Evolutionary conservation across 2,113 vertebrate species (phyloP), one percentile per base, ranked within the genome.

Genomic region (Gracilinanus agilis): DNA sequence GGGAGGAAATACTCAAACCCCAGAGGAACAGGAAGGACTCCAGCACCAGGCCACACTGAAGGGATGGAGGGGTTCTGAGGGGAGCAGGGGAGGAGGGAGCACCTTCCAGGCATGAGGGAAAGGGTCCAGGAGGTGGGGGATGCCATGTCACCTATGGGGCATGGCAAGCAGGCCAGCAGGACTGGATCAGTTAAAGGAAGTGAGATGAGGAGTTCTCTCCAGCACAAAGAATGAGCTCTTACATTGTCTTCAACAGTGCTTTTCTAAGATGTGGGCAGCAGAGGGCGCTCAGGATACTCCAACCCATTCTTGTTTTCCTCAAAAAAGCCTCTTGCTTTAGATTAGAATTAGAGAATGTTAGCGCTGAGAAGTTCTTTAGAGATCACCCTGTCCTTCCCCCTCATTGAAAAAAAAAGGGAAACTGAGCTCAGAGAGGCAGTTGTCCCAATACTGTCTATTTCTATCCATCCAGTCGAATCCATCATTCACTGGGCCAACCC

Each of bases 211-310:
- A 75, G 19, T 75, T 19, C 16, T 21, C 1, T 6, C n/a, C 9
- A 83, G n/a, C 21, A 21, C 23, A 83, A 40, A 40, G 34, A 83
- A 7, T 13, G 34, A 7, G n/a, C 2, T 19, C n/a, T 12, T 67
- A n/a, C 12, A 16, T 75, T 21, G n/a, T 75, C 40, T 88, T 96
- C 92, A 61, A 24, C 89, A 34, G 93, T 88, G 53, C 91, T 40
- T 53, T 94, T 92, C 55, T 93, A 93, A 92, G 44, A 92, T 92
- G 44, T 96, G 92, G 44, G 21, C 96, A 92, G n/a, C 44, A 96
- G 93, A 44, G 95, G 96, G 89, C 11, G 1, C 90, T 95, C 91
- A 55, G 95, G 90, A 92, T 44, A 92, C 90, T 88, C 54, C 58
- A 54, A 3, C 53, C 61, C n/a, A 21, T 40, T 34, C 67, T 23